phyloP scores from a whole-genome alignment of 2,888 invertebrate species.

The Eucriotettix oculatus region DNA sequence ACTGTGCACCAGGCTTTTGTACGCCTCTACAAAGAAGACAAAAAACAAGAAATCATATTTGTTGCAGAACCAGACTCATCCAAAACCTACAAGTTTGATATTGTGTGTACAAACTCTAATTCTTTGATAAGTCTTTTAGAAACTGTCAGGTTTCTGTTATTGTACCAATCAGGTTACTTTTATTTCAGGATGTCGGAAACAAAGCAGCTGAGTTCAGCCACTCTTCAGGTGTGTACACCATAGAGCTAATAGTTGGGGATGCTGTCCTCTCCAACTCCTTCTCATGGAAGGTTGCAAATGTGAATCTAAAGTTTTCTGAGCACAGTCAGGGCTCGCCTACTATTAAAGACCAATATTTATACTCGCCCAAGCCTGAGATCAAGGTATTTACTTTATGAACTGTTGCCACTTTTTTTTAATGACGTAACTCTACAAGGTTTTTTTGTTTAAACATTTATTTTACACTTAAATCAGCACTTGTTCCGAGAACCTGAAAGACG shows the following conservation, averaged over 20 bases:
- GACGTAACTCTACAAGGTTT: not conserved
- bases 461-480: conserved; percentile 38
- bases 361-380: conserved; percentile 40
- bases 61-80: conserved; percentile 75
- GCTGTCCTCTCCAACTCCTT: conserved; percentile 77
- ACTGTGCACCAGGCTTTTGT: conserved; percentile 78
- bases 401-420: not conserved
- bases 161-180: not conserved
- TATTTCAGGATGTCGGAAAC: conserved; percentile 51
- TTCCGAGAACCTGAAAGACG: conserved; percentile 87
- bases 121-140: not conserved
- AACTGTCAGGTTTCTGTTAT: not conserved
- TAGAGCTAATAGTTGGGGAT: conserved; percentile 83
- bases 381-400: conserved; percentile 25
- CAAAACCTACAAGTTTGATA: conserved; percentile 74
- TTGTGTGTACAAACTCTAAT: conserved; percentile 36
- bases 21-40: conserved; percentile 46
- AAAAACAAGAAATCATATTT: conserved; percentile 75
- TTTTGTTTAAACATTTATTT: not conserved
- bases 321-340: conserved; percentile 23
- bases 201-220: conserved; percentile 63
- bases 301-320: conserved; percentile 53
- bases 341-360: conserved; percentile 23
- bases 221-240: conserved; percentile 58
- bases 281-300: conserved; percentile 67